A percentile compares a stretch with the other conserved stretches of the same genome.
Conservation (phyloP, 1,140 invertebrate species). For the Nephila pilipes region DNA sequence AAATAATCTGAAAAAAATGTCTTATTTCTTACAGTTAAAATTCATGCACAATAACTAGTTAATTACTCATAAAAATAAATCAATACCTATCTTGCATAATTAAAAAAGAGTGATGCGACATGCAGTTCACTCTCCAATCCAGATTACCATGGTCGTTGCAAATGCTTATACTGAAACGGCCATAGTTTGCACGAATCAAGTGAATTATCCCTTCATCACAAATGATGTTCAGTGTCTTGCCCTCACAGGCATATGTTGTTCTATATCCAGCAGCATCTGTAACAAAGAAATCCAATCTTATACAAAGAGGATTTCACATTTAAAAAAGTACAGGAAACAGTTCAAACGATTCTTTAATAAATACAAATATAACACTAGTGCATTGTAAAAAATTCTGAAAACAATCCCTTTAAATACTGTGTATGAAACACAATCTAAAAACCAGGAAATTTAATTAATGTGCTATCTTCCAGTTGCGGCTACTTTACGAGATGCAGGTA, state of each 20-base stretch:
- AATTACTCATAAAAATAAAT: conserved; percentile 61
- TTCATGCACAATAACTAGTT: background rate
- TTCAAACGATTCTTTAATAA: too few relatives aligned
- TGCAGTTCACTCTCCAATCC: conserved; percentile 97
- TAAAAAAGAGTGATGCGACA: conserved; percentile 85
- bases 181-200: conserved; percentile 96
- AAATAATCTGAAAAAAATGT: background rate
- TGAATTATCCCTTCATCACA: conserved; percentile 93
- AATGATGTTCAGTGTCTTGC: conserved; percentile 91
- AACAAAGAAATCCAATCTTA: conserved; percentile 80
- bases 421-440: too few relatives aligned
- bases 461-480: too few relatives aligned
- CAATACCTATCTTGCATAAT: conserved; percentile 82
- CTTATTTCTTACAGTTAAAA: background rate
- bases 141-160: conserved; percentile 97
- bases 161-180: conserved; percentile 96
- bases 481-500: too few relatives aligned
- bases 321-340: too few relatives aligned
- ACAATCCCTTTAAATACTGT: too few relatives aligned
- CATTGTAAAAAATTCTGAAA: too few relatives aligned
- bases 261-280: conserved; percentile 88
- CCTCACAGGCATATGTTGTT: conserved; percentile 96
- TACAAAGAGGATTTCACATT: too few relatives aligned
- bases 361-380: too few relatives aligned
- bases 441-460: too few relatives aligned